Conservation (phyloP, 2,888 invertebrate genomes). For the Lamellibrachia satsuma region DNA sequence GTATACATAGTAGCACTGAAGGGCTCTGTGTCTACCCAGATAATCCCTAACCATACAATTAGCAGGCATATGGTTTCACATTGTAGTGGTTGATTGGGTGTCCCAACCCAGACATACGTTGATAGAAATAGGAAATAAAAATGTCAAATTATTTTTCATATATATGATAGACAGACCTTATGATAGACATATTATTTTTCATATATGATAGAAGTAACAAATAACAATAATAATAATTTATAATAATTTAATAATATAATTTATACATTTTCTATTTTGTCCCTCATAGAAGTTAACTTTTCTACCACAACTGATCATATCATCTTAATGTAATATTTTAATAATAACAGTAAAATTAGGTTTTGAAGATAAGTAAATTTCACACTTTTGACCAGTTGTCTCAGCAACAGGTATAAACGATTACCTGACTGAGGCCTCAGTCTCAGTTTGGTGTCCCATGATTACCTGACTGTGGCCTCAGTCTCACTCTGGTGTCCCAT, state of each 20-base stretch:
- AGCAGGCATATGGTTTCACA: neutral
- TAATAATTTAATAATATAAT: no score
- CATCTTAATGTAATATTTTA: no score
- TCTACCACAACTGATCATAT: no score
- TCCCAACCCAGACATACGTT: neutral
- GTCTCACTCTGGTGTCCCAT: neutral
- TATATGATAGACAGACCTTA: neutral
- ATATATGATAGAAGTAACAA: no score
- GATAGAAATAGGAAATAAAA: neutral
- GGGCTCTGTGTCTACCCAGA: neutral
- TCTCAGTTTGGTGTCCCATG: neutral
- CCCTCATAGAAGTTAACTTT: no score
- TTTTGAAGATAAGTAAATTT: no score
- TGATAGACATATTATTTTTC: neutral
- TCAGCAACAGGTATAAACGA: neutral
- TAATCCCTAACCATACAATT: neutral
- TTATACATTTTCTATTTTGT: no score
- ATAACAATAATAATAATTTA: no score
- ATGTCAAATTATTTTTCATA: neutral
- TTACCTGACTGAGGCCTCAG: neutral
- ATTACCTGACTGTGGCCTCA: neutral
- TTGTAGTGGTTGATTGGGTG: neutral
- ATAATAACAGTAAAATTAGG: no score
- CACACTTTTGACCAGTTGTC: no score
- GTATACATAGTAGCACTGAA: neutral